These are phyloP conservation scores for Drosophila anceps DNA, from an alignment of 2,888 invertebrate species.

Conservation along the genomic window DNA sequence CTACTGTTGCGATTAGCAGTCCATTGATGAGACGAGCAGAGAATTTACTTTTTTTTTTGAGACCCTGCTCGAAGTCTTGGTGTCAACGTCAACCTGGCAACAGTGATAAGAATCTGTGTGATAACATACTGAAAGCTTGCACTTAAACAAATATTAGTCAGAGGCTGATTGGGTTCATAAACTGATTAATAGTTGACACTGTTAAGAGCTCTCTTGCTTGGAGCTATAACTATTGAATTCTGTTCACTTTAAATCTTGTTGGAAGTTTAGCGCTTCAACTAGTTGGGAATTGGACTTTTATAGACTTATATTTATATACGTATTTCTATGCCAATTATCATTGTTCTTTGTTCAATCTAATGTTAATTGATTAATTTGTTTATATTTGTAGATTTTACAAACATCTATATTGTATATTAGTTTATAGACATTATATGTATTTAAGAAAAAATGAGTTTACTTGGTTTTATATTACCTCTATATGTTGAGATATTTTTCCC, in stretches of 20 bases:
- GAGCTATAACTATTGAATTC: not conserved
- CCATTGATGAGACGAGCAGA: not conserved
- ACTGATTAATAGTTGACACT: not conserved
- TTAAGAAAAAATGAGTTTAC: not conserved
- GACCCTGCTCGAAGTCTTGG: not conserved
- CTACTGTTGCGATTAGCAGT: constrained; percentile 27
- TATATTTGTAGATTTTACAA: too few species aligned
- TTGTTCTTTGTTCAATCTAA: not conserved
- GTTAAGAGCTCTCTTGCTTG: not conserved
- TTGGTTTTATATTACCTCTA: not conserved
- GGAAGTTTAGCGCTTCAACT: not conserved
- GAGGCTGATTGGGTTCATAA: not conserved
- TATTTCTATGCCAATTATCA: not conserved
- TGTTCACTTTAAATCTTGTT: not conserved
- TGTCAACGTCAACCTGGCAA: constrained; percentile 41
- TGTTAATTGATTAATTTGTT: not conserved
- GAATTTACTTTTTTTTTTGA: constrained; percentile 16
- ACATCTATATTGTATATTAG: not conserved
- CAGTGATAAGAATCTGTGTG: constrained; percentile 39
- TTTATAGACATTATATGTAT: not conserved
- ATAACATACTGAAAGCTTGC: constrained; percentile 17
- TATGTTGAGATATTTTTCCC: not conserved
- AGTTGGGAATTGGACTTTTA: not conserved
- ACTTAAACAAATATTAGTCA: constrained; percentile 8
- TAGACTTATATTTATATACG: not conserved